phyloP scores from a whole-genome alignment of 2,113 vertebrate species.

The Athene noctua region DNA sequence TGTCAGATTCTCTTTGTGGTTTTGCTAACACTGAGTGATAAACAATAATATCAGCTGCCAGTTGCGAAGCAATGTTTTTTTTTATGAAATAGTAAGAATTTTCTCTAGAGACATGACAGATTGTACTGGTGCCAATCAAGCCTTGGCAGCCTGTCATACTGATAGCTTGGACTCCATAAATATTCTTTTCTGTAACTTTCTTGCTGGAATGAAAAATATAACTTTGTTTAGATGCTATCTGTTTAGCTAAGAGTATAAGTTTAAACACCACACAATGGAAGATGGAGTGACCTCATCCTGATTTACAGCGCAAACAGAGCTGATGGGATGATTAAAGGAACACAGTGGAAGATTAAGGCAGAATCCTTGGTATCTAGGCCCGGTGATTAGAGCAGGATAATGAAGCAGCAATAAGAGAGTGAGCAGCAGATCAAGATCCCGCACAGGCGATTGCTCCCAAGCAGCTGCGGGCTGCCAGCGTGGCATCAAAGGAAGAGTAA shows the following conservation, averaged over 20 bases:
- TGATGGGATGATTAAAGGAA: conserved; percentile 43
- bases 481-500: background rate
- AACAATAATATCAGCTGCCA: background rate
- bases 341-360: conserved; percentile 41
- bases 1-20: background rate
- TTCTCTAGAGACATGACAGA: background rate
- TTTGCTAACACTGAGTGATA: background rate
- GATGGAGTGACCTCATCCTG: background rate
- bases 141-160: background rate
- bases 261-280: background rate
- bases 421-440: conserved; percentile 16
- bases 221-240: background rate
- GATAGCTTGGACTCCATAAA: background rate
- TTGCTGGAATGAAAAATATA: background rate
- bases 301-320: background rate
- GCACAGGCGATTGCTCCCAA: background rate
- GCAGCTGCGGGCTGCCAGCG: background rate
- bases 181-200: background rate
- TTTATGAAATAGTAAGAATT: background rate
- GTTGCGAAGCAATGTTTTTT: background rate
- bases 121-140: background rate
- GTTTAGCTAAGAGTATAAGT: background rate
- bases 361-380: conserved; percentile 35
- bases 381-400: conserved; percentile 22
- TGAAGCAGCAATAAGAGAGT: conserved; percentile 18